phyloP scores from a whole-genome alignment of 1,140 invertebrate genomes.

The Mya arenaria region DNA sequence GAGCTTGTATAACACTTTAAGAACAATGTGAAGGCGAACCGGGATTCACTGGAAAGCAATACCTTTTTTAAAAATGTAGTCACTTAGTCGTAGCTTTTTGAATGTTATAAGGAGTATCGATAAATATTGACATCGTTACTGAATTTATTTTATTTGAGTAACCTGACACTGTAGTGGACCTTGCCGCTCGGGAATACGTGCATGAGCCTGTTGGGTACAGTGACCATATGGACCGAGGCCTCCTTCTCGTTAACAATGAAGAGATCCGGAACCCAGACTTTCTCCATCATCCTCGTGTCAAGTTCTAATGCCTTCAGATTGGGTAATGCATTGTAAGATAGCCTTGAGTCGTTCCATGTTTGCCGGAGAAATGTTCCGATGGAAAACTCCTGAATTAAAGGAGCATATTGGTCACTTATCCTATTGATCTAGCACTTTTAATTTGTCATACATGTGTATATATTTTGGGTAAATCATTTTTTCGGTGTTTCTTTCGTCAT shows the following conservation, averaged over 20 bases:
- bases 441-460: too few species aligned
- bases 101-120: not conserved
- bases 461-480: too few species aligned
- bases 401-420: too few species aligned
- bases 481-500: too few species aligned
- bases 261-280: constrained; percentile 87
- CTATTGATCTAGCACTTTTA: too few species aligned
- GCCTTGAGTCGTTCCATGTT: constrained; percentile 65
- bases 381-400: constrained; percentile 71
- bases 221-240: constrained; percentile 77
- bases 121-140: not conserved
- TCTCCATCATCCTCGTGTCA: constrained; percentile 92
- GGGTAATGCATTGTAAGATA: constrained; percentile 54
- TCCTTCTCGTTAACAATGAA: constrained; percentile 88
- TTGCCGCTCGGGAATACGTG: constrained; percentile 85
- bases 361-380: constrained; percentile 68
- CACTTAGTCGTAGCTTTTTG: not conserved
- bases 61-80: not conserved
- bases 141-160: not conserved
- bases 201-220: constrained; percentile 87
- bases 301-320: constrained; percentile 61
- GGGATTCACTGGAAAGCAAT: too few species aligned
- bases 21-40: not conserved
- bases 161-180: constrained; percentile 84
- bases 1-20: not conserved